Base-by-base conservation (phyloP, 2,113 vertebrate genomes). In the Desmodus rotundus region DNA sequence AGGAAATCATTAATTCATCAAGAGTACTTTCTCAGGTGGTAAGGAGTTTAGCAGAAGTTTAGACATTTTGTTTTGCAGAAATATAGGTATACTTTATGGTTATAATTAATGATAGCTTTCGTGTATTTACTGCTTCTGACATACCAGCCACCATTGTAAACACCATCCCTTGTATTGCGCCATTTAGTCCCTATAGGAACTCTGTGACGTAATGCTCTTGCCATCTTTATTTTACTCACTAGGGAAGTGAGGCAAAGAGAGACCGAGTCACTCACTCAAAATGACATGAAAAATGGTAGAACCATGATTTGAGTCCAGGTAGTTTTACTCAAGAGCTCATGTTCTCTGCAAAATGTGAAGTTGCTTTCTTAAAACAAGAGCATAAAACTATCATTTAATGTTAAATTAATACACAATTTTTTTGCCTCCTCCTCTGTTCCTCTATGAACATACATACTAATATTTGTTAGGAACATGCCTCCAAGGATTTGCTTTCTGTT, bases 11-110 rank as follows among this genome's bases (percentile, higher is more conserved):
- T 72, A 50, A 61, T 77, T 84, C 45, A 85, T 88, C 28, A 41
- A n/a, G 47, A 77, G 41, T 73, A 13, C 72, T 78, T 88, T 73
- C 38, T 73, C n/a, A 68, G 11, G 9, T 56, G 4, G 17, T 52
- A 81, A 88, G 14, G 31, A 86, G 26, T 31, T 86, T 87, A 76
- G n/a, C n/a, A 86, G 41, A 81, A 77, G 20, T 67, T 87, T 38
- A 80, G 36, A 31, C 33, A 82, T 72, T 93, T 68, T 80, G 14
- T 82, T 94, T 87, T 95, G n/a, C 58, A 61, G 26, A 82, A 91
- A 68, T 16, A 54, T 56, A 33, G 31, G 28, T 61, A 4, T 58
- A 4, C 74, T 91, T 76, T 82, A 20, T 83, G 22, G 28, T 93
- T 93, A n/a, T 70, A 90, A 11, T 87, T 94, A 89, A 70, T 70